phyloP scores from a whole-genome alignment of 2,888 invertebrate genomes.

The Escarpia spicata region DNA sequence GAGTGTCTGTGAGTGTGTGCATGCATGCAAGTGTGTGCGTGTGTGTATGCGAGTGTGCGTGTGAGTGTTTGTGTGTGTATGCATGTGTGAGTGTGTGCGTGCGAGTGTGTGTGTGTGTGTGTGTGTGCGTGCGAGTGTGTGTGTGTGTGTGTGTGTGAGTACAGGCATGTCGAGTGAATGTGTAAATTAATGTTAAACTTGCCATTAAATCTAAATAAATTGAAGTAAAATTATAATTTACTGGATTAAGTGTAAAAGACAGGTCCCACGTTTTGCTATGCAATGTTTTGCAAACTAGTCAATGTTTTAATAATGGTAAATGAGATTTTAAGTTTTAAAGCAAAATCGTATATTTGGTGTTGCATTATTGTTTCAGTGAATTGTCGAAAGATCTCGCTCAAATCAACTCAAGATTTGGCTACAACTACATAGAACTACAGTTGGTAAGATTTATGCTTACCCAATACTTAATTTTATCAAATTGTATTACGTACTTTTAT shows the following conservation, averaged over 20 bases:
- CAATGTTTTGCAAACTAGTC: neutral
- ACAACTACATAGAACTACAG: slow-evolving; percentile 62
- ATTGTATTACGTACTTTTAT: neutral
- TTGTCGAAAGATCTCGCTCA: slow-evolving; percentile 53
- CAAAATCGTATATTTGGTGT: neutral
- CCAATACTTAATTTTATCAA: neutral
- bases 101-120: too few species aligned
- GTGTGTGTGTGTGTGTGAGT: too few species aligned
- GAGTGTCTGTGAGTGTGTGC: too few species aligned
- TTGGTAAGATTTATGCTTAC: slow-evolving; percentile 42
- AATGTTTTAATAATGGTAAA: neutral
- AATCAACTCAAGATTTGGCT: slow-evolving; percentile 54
- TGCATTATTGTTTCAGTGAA: slow-evolving; percentile 44
- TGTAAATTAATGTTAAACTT: too few species aligned
- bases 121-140: too few species aligned
- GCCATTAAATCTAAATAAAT: neutral
- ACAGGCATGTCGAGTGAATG: too few species aligned
- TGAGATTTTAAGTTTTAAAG: neutral
- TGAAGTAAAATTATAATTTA: neutral
- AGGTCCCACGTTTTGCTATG: too few species aligned
- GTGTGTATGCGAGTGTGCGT: too few species aligned
- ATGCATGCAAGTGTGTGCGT: too few species aligned
- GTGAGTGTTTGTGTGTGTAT: too few species aligned
- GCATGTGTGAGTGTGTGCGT: too few species aligned
- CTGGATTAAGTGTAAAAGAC: slow-evolving; percentile 18